phyloP scores from a whole-genome alignment of 1,140 invertebrate genomes.

The Trypoxylus dichotomus region DNA sequence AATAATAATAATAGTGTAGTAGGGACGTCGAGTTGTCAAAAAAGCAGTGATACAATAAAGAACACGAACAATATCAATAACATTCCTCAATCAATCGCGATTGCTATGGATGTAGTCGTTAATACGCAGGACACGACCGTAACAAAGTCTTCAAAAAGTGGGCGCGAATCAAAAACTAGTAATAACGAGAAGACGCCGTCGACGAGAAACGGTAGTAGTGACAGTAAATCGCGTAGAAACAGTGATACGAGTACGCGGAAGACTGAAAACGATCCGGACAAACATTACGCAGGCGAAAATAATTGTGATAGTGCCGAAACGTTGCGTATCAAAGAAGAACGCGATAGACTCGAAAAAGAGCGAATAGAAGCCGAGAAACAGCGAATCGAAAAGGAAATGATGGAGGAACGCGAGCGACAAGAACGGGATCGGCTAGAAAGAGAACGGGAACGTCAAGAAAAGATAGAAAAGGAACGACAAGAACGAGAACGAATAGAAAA shows the following conservation, averaged over 20 bases:
- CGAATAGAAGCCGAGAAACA: slow-evolving; percentile 45
- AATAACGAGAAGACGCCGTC: slow-evolving; percentile 1
- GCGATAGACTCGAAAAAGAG: slow-evolving; percentile 57
- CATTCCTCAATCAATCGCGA: slow-evolving; percentile 37
- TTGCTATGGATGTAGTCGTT: slow-evolving; percentile 13
- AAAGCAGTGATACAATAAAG: not conserved
- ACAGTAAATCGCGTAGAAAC: slow-evolving; percentile 51
- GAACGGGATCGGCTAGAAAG: slow-evolving; percentile 46
- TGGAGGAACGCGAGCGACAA: slow-evolving; percentile 48
- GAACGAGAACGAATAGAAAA: slow-evolving; percentile 48
- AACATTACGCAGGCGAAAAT: slow-evolving; percentile 33
- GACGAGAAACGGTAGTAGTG: slow-evolving; percentile 35
- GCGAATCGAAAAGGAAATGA: slow-evolving; percentile 52
- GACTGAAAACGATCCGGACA: slow-evolving; percentile 36
- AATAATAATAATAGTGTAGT: slow-evolving; percentile 32
- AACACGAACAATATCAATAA: slow-evolving; percentile 36
- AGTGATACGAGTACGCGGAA: slow-evolving; percentile 48
- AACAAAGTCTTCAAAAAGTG: not conserved
- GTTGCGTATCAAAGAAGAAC: slow-evolving; percentile 50
- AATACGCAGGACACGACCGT: slow-evolving; percentile 32
- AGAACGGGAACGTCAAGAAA: slow-evolving; percentile 46
- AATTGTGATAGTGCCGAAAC: slow-evolving; percentile 42
- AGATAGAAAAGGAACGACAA: slow-evolving; percentile 40
- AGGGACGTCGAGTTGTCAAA: slow-evolving; percentile 10
- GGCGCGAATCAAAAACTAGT: slow-evolving; percentile 27